Percentiles rank a stretch among this genome's conserved stretches.
Evolutionary conservation across 37 sponge, comb jelly and placozoan species (phyloP).

Genomic region (Spongilla lacustris): DNA sequence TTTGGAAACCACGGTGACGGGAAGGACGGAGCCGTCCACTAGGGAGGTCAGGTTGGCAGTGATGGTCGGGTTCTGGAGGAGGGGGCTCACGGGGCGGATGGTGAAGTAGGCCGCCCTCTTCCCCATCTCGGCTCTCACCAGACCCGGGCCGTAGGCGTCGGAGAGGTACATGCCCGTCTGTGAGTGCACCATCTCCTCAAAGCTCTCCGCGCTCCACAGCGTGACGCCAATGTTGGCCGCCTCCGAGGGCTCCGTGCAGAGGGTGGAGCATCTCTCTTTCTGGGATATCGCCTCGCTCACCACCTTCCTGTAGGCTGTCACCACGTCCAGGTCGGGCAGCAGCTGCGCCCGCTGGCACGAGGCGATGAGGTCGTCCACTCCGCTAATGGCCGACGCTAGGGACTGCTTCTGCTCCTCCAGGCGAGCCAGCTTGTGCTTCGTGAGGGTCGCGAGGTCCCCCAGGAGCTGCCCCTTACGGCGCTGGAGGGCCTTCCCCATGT

Average conservation of each 20-base stretch:
- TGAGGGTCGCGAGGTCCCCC: not conserved
- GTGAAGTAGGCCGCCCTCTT: slow-evolving; percentile 22
- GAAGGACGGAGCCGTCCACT: slow-evolving; percentile 22
- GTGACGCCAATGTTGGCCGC: slow-evolving; percentile 32
- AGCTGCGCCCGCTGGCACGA: slow-evolving; percentile 8
- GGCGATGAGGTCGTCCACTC: slow-evolving; percentile 11
- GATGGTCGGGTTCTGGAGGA: slow-evolving; percentile 7
- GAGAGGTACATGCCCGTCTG: slow-evolving; percentile 30
- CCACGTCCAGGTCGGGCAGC: slow-evolving; percentile 21
- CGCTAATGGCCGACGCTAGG: not conserved
- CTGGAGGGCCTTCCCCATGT: slow-evolving; percentile 10
- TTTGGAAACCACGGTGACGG: slow-evolving; percentile 2
- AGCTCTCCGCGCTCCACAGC: not conserved
- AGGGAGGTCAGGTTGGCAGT: slow-evolving; percentile 12
- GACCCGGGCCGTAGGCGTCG: not conserved
- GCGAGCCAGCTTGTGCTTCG: slow-evolving; percentile 4
- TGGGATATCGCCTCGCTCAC: not conserved
- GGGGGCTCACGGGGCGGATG: not conserved
- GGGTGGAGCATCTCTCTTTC: not conserved
- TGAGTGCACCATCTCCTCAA: not conserved
- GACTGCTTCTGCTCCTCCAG: slow-evolving; percentile 22
- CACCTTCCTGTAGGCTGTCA: slow-evolving; percentile 8
- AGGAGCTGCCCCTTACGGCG: slow-evolving; percentile 16
- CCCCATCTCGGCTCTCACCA: not conserved
- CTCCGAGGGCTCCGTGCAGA: slow-evolving; percentile 4